These are phyloP conservation scores for Pseudomyrmex sp. DNA, from an alignment of 1,140 invertebrate species.

Conservation along the genomic window DNA sequence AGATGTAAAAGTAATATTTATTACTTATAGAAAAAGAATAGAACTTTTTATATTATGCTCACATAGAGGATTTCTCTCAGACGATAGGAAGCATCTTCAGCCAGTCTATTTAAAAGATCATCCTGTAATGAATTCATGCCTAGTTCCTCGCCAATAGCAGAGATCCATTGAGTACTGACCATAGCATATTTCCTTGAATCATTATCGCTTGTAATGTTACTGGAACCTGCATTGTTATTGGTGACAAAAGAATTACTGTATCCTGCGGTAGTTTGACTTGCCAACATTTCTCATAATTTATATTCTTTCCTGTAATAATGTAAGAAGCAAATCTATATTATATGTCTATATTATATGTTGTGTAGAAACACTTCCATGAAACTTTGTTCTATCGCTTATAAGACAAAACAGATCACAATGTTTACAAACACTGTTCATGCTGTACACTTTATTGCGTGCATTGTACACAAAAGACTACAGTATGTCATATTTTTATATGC, in stretches of 20 bases:
- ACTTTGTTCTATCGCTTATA: not conserved
- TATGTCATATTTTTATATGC: not conserved
- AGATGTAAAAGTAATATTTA: not conserved
- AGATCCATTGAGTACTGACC: conserved; percentile 83
- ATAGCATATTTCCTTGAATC: conserved; percentile 81
- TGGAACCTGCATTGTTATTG: conserved; percentile 80
- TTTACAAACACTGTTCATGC: not conserved
- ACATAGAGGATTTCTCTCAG: conserved; percentile 83
- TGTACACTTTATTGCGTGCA: not conserved
- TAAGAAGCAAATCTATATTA: not conserved
- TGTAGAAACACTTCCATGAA: not conserved
- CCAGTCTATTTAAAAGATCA: conserved; percentile 79
- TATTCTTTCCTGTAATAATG: no score
- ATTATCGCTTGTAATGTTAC: conserved; percentile 77
- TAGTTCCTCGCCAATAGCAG: conserved; percentile 82
- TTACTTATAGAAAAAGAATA: not conserved
- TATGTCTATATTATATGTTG: not conserved
- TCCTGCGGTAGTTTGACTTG: conserved; percentile 72
- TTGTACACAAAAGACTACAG: not conserved
- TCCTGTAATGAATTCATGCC: conserved; percentile 82
- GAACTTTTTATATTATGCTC: conserved; percentile 10
- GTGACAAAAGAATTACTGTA: conserved; percentile 80
- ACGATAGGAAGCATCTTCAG: conserved; percentile 84
- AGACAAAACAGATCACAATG: not conserved
- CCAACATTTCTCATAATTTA: conserved; percentile 80